Conservation (phyloP, 2,113 vertebrate genomes). For the Turdus rufiventris region DNA sequence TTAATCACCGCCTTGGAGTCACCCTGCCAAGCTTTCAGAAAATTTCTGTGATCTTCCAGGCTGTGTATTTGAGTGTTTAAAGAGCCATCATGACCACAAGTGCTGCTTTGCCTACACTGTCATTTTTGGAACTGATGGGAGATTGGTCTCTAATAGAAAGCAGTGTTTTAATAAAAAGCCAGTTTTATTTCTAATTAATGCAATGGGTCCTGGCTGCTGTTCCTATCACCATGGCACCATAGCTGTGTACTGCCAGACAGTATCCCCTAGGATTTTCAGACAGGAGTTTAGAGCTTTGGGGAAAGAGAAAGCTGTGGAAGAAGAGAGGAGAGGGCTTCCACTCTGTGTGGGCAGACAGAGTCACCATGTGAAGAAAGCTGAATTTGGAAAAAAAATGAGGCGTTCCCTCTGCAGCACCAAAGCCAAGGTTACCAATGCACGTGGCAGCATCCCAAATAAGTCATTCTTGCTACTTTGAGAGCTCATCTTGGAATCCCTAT, state of each 20-base stretch:
- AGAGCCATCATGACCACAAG: background rate
- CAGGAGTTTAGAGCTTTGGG: background rate
- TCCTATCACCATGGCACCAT: background rate
- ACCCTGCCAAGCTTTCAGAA: background rate
- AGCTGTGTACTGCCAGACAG: accelerated
- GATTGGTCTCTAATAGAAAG: background rate
- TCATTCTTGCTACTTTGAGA: background rate
- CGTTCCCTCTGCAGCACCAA: accelerated
- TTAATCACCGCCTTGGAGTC: background rate
- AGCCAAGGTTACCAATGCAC: background rate
- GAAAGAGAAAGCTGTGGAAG: background rate
- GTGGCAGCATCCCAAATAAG: background rate
- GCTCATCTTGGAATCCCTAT: background rate
- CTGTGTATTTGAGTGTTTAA: background rate
- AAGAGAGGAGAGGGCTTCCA: background rate
- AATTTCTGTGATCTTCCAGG: background rate
- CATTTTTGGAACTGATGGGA: background rate
- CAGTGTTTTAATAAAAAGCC: background rate
- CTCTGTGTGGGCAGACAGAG: background rate
- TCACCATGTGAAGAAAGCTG: background rate
- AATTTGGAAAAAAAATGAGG: background rate
- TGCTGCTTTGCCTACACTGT: background rate
- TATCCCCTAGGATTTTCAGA: background rate
- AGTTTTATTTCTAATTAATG: background rate
- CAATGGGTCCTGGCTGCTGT: background rate